Conservation (phyloP, 2,888 invertebrate genomes). For the Drosophila infuscata region DNA sequence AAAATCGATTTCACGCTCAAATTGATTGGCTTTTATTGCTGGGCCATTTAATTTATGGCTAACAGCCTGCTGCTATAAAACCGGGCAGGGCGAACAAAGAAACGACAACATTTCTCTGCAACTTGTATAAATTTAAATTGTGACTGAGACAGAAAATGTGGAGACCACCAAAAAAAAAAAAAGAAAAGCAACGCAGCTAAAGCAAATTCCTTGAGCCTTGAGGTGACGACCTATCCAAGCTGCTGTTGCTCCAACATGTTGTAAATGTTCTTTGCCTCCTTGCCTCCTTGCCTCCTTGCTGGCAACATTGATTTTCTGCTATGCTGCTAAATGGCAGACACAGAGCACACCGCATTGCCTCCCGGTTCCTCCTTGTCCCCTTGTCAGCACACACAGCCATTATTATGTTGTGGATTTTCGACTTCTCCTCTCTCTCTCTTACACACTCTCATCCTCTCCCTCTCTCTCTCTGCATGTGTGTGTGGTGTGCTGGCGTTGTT, state of each 20-base stretch:
- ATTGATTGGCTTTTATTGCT: constrained; percentile 77
- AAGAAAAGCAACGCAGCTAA: constrained; percentile 23
- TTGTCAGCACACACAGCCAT: constrained; percentile 36
- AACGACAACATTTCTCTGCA: constrained; percentile 56
- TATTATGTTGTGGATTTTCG: constrained; percentile 62
- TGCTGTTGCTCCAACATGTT: constrained; percentile 55
- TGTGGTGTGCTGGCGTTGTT: constrained; percentile 39
- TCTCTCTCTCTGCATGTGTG: too few relatives aligned
- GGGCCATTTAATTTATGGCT: constrained; percentile 72
- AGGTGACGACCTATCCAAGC: constrained; percentile 59
- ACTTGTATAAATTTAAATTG: constrained; percentile 77
- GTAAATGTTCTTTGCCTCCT: constrained; percentile 30
- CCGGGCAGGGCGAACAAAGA: constrained; percentile 54
- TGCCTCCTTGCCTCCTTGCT: constrained; percentile 27
- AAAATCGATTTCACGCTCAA: constrained; percentile 80
- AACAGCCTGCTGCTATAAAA: constrained; percentile 42
- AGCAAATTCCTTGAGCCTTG: constrained; percentile 57
- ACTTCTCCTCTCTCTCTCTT: constrained; percentile 7
- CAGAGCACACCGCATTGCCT: constrained; percentile 29
- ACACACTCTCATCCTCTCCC: background rate
- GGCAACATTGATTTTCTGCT: constrained; percentile 73
- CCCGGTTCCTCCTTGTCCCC: background rate
- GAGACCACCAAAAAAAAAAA: background rate
- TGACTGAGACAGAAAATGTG: constrained; percentile 22
- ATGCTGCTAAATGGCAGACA: constrained; percentile 68